Evolutionary conservation across 2,797 vertebrate genomes (phyloP).

Genomic region (Coilia nasus): DNA sequence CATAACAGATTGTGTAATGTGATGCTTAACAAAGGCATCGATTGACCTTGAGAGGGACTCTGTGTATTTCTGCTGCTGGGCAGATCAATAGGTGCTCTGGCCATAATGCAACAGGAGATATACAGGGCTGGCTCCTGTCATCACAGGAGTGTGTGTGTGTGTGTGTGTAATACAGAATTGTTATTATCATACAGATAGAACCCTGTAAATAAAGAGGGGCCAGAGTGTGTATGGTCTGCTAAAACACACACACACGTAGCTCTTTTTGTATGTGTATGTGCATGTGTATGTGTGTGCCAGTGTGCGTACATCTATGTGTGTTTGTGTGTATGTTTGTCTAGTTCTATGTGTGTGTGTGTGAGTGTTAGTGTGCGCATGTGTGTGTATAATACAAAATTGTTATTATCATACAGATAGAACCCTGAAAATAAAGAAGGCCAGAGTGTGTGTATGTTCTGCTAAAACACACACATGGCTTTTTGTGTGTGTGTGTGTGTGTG

Average conservation of each 20-base stretch:
- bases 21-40: background rate
- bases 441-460: background rate
- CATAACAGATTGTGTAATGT: background rate
- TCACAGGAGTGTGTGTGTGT: background rate
- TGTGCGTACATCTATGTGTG: background rate
- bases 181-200: background rate
- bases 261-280: background rate
- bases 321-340: background rate
- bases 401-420: background rate
- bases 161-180: background rate
- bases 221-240: background rate
- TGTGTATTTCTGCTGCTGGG: background rate
- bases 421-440: background rate
- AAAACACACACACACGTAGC: background rate
- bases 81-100: background rate
- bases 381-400: background rate
- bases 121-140: no score
- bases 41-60: background rate
- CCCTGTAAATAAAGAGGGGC: background rate
- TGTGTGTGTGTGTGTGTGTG: background rate
- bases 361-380: background rate
- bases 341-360: background rate
- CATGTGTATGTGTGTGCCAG: background rate
- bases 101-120: background rate
- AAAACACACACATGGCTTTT: no score